A percentile compares a stretch with the other conserved stretches of the same genome.
Conservation (phyloP, 2,888 invertebrate species). For the Drosophila picticornis region DNA sequence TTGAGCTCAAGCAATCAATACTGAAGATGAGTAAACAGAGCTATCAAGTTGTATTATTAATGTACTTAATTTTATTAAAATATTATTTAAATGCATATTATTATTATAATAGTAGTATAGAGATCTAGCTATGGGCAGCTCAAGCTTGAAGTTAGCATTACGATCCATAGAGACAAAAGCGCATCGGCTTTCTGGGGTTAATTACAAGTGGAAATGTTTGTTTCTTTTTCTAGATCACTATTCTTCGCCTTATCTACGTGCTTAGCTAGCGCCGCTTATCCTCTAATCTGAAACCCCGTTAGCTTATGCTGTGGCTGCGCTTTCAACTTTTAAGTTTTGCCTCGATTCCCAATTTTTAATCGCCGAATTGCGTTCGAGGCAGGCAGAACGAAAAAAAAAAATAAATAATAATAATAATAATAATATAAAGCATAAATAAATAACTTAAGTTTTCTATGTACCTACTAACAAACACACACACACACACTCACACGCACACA, state of each 20-base stretch:
- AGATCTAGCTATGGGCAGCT: background rate
- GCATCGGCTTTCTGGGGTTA: conserved; percentile 30
- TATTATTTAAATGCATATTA: background rate
- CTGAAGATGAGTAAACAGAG: background rate
- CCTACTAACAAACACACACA: conserved; percentile 1
- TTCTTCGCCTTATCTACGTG: background rate
- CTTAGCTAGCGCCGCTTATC: background rate
- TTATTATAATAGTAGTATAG: background rate
- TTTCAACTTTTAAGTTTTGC: conserved; percentile 13
- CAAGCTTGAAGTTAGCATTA: background rate
- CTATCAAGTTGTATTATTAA: background rate
- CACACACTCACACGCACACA: no score
- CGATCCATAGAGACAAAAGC: background rate
- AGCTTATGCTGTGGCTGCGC: conserved; percentile 10
- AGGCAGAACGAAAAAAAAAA: background rate
- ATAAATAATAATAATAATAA: background rate
- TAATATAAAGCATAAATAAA: conserved; percentile 1
- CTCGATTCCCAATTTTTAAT: background rate
- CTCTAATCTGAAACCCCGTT: conserved; percentile 38
- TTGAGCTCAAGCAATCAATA: background rate
- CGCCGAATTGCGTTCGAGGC: conserved; percentile 10
- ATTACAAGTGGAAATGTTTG: background rate
- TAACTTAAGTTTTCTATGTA: background rate
- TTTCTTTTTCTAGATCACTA: background rate
- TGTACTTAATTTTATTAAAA: background rate